Evolutionary conservation across 1,140 invertebrate species (phyloP).

Genomic region (Papilio polytes): DNA sequence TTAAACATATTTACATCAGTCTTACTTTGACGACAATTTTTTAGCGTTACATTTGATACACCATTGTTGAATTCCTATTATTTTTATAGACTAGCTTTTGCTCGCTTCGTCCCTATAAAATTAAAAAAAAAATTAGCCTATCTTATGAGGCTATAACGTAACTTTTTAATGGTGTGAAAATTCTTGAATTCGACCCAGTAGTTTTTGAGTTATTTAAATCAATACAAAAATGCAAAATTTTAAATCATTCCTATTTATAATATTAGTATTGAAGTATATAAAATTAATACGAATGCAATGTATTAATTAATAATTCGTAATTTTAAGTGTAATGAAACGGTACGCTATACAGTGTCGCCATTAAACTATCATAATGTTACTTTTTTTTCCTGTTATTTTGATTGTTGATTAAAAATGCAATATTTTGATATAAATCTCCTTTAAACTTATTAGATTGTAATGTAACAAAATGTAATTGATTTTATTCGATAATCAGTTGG

Average conservation of each 20-base stretch:
- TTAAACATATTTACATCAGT: constrained; percentile 65
- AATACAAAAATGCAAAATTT: too few relatives aligned
- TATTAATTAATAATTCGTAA: neutral
- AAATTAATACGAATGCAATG: too few relatives aligned
- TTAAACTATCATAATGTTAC: neutral
- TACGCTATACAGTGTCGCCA: constrained; percentile 5
- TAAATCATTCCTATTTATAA: too few relatives aligned
- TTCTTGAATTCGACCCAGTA: too few relatives aligned
- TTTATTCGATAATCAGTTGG: too few relatives aligned
- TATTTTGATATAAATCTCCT: neutral
- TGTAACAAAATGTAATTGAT: too few relatives aligned
- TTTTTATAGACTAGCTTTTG: neutral
- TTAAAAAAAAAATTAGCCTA: too few relatives aligned
- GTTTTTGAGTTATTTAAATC: too few relatives aligned
- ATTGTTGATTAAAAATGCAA: neutral
- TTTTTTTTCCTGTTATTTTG: neutral
- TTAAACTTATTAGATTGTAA: neutral
- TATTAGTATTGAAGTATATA: too few relatives aligned
- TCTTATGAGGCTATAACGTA: too few relatives aligned
- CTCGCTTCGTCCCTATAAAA: too few relatives aligned
- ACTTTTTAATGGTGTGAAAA: too few relatives aligned
- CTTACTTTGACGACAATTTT: neutral
- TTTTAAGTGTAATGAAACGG: neutral
- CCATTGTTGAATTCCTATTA: neutral
- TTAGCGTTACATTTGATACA: neutral